A percentile compares a stretch with the other conserved stretches of the same genome.
Evolutionary conservation across 2,113 vertebrate species (phyloP).

Genomic region (Melanerpes formicivorus): DNA sequence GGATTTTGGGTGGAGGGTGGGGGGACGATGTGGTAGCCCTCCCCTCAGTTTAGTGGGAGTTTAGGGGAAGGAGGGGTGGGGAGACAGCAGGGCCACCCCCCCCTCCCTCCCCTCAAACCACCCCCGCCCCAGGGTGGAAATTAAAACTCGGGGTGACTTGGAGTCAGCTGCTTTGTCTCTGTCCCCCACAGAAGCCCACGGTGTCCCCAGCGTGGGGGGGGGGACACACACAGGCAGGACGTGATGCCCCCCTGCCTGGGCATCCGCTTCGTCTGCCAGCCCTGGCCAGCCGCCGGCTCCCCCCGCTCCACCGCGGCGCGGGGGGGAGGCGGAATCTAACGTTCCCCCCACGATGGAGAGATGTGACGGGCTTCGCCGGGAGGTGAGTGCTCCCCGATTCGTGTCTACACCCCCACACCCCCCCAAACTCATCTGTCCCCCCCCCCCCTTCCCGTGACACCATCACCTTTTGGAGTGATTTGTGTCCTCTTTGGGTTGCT

Average conservation of each 20-base stretch:
- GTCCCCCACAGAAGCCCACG: neutral
- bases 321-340: neutral
- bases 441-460: fast-evolving
- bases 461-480: neutral
- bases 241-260: neutral
- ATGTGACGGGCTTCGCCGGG: slow-evolving; percentile 73
- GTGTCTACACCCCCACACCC: too few species aligned
- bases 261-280: neutral
- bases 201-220: neutral
- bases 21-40: too few species aligned
- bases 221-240: neutral
- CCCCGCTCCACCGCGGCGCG: neutral
- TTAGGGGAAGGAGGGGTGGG: neutral
- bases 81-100: neutral
- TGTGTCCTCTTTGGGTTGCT: neutral
- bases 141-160: neutral
- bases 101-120: too few species aligned
- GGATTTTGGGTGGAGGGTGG: too few species aligned
- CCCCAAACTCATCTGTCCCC: neutral
- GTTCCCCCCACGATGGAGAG: slow-evolving; percentile 72
- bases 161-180: neutral
- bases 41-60: neutral
- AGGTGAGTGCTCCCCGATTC: slow-evolving; percentile 45
- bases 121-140: neutral
- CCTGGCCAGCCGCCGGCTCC: neutral